Evolutionary conservation across 2,797 vertebrate genomes (phyloP), one percentile per base, ranked within the genome.

Genomic region (Ispidina lecontei): DNA sequence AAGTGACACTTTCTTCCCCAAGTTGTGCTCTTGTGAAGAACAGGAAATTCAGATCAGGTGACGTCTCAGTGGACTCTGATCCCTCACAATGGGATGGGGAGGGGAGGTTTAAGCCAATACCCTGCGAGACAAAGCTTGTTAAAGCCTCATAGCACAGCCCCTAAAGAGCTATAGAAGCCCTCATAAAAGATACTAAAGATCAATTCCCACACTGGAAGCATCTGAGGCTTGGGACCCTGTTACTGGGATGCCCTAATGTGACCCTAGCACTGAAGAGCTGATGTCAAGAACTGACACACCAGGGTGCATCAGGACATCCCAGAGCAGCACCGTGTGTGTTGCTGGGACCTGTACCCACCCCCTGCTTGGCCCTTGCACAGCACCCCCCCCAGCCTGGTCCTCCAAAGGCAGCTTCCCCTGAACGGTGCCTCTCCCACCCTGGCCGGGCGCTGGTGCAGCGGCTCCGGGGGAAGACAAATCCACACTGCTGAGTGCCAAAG

Each of bases 261-360:
- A 85, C 52, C 51, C 67, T 56, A 51, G 51, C 22, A 37, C 19
- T 18, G 2, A 49, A 3, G n/a, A 47, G 59, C 7, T 0, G 0
- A 1, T n/a, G 18, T 10, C 33, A 21, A 62, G 79, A 70, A 12
- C 35, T 23, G 31, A 5, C 56, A 70, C 22, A 35, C 5, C 31
- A 9, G 33, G 7, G 31, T 35, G 31, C 71, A 43, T 10, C 28
- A 10, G 44, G 21, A 41, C 22, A 44, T 28, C 56, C 58, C 75
- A 9, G 46, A 22, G 37, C 43, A 69, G 49, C 56, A 33, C 35
- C 1, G 0, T 0, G 1, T 14, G 54, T 4, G 0, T 43, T 11
- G 1, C 55, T 41, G 31, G 41, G 21, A 12, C 41, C 51, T 14
- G 44, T 23, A 31, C 29, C 39, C 9, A 4, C 3, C 7, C 13